Evolutionary conservation across 2,797 vertebrate species (phyloP).

Genomic region (Rhincodon typus): DNA sequence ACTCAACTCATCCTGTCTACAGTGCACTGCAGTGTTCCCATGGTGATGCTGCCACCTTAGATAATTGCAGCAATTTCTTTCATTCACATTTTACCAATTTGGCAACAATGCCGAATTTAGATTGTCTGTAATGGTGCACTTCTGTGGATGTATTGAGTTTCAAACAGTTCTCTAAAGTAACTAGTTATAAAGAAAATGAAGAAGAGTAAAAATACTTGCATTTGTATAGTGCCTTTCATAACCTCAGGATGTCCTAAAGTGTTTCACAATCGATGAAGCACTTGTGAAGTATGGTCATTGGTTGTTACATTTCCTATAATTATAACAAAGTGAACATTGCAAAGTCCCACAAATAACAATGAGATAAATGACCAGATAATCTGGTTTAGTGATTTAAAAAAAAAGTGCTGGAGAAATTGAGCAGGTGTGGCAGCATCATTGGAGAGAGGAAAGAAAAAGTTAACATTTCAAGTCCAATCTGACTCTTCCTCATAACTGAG

Average conservation of each 20-base stretch:
- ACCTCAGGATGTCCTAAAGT: not conserved
- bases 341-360: not conserved
- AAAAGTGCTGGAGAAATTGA: too few relatives aligned
- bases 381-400: not conserved
- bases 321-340: not conserved
- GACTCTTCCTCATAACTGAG: too few relatives aligned
- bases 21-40: not conserved
- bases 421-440: too few relatives aligned
- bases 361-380: not conserved
- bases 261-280: not conserved
- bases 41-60: not conserved
- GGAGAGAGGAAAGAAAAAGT: too few relatives aligned
- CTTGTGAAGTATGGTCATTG: not conserved
- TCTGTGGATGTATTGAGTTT: not conserved
- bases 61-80: conserved; percentile 3
- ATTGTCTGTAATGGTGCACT: not conserved
- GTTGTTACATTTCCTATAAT: too few relatives aligned
- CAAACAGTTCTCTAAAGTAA: not conserved
- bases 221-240: too few relatives aligned
- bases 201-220: not conserved
- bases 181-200: not conserved
- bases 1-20: not conserved
- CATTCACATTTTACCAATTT: conserved; percentile 24
- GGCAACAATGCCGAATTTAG: not conserved
- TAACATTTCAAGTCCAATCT: too few relatives aligned